Evolutionary conservation across 2,797 vertebrate species (phyloP).

Genomic region (Leuciscus waleckii): DNA sequence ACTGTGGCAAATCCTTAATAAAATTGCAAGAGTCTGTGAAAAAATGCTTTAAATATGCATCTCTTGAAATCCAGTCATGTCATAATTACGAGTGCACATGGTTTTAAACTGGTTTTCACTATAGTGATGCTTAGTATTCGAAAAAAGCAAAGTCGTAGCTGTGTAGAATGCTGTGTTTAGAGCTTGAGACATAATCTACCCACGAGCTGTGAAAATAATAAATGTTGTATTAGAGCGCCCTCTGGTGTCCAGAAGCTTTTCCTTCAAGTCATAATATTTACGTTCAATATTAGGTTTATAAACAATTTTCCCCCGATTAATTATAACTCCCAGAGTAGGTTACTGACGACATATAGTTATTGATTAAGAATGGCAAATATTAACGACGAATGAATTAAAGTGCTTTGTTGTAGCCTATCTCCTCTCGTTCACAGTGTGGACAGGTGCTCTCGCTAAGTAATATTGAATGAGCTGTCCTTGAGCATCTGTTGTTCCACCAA

Average conservation of each 20-base stretch:
- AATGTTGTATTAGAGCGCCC: slow-evolving; percentile 60
- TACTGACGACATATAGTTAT: slow-evolving; percentile 13
- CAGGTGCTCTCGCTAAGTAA: slow-evolving; percentile 78
- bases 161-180: neutral
- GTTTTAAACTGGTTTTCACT: neutral
- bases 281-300: neutral
- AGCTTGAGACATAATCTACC: neutral
- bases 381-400: slow-evolving; percentile 43
- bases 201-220: neutral
- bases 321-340: neutral
- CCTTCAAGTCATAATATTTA: slow-evolving; percentile 8
- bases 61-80: neutral
- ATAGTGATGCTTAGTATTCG: neutral
- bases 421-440: slow-evolving; percentile 69
- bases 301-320: neutral
- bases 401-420: slow-evolving; percentile 58
- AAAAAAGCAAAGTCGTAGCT: neutral
- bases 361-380: slow-evolving; percentile 25
- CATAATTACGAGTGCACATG: neutral
- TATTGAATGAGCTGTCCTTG: slow-evolving; percentile 83
- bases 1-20: neutral
- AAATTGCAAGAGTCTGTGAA: neutral
- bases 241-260: slow-evolving; percentile 52
- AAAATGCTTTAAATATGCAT: neutral
- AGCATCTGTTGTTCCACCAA: slow-evolving; percentile 84